These are phyloP conservation scores for Eublepharis macularius DNA, from an alignment of 2,113 vertebrate genomes.

Conservation along the genomic window DNA sequence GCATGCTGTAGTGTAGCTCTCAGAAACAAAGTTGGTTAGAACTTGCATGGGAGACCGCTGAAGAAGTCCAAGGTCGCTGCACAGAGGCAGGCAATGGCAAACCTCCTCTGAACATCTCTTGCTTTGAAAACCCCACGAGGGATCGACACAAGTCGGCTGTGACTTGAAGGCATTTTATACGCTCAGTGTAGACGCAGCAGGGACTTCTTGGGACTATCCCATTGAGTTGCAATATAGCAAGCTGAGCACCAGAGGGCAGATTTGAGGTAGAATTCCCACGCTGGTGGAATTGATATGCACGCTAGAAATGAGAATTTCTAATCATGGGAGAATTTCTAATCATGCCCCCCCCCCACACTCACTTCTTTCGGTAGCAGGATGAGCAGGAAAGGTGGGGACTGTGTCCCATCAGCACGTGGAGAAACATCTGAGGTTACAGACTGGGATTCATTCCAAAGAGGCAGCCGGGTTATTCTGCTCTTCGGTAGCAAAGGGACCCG, in stretches of 20 bases:
- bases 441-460: too few species aligned
- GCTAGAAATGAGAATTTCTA: constrained; percentile 35
- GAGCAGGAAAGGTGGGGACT: background rate
- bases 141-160: too few species aligned
- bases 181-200: too few species aligned
- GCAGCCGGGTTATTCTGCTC: too few species aligned
- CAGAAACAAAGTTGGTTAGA: background rate
- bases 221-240: background rate
- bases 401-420: background rate
- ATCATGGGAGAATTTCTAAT: constrained; percentile 2
- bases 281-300: background rate
- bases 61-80: too few species aligned
- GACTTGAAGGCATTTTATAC: too few species aligned
- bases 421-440: background rate
- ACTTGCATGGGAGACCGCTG: too few species aligned
- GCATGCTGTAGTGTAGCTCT: constrained; percentile 23
- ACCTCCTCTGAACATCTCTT: too few species aligned
- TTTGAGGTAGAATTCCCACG: constrained; percentile 28
- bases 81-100: too few species aligned
- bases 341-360: background rate
- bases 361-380: background rate
- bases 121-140: too few species aligned
- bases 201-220: background rate
- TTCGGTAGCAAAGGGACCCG: too few species aligned
- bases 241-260: constrained; percentile 61